Base-by-base conservation (phyloP, 2,113 vertebrate species). In the Dasyornis broadbenti region DNA sequence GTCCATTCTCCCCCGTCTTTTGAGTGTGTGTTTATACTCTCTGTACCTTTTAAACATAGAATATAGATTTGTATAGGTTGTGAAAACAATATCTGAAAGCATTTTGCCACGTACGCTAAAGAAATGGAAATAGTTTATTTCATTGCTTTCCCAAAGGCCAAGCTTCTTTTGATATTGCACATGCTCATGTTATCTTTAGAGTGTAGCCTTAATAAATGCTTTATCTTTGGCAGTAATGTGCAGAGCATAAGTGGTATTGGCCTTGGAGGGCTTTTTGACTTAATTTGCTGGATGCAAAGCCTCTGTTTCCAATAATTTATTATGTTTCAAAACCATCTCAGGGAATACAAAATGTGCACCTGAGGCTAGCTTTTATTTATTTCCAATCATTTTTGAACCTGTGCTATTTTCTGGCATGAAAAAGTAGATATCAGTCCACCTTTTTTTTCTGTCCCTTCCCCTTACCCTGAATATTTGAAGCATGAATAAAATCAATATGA, bases 231-330 rank as follows among this genome's bases (percentile, higher is more conserved):
- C 95, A 95, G 92, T 96, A 94, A 91, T 79, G 93, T 93, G 95
- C 89, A 86, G 76, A 96, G 91, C 94, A 31, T 96, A 97, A 97
- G 96, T 97, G 96, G 91, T 96, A 85, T 96, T 97, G 95, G 97
- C 97, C 97, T 98, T 97, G 96, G 86, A 97, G 97, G 93, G 88
- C 82, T 91, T 94, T 97, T 97, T 96, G 93, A 96, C 97, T 97
- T 98, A 97, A 98, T 98, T 97, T 97, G 85, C 96, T 97, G 95
- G 97, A 97, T 98, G 96, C 61, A 26, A 95, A 96, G 81, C 93
- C 86, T 93, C 95, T 92, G 79, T 96, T 97, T 94, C 86, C 81
- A 87, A 95, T 96, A 98, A 97, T 97, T 97, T 98, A 98, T 97
- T 96, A 94, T 88, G 89, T 90, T 92, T 86, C 95, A 94, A 93